Conservation (phyloP, 1,140 invertebrate genomes). For the Diprion similis region DNA sequence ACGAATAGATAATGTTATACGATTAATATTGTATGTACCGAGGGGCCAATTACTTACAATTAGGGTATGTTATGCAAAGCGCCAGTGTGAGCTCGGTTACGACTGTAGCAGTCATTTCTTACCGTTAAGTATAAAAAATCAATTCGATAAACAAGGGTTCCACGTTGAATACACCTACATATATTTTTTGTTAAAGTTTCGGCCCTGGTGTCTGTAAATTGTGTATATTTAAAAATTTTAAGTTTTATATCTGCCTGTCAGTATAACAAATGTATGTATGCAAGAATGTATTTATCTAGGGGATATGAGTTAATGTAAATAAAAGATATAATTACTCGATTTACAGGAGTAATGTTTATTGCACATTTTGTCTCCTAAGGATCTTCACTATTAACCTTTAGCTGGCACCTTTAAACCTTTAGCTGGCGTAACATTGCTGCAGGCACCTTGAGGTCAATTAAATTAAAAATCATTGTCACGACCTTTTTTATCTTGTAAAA, state of each 20-base stretch:
- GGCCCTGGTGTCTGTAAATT: neutral
- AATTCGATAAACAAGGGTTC: neutral
- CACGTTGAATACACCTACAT: neutral
- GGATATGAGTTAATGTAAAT: neutral
- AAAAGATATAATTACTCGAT: constrained; percentile 2
- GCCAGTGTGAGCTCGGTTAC: neutral
- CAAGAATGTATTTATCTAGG: constrained; percentile 2
- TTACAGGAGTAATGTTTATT: neutral
- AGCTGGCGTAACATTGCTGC: too few relatives aligned
- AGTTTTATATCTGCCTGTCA: constrained; percentile 3
- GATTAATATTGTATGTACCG: constrained; percentile 1
- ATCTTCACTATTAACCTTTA: too few relatives aligned
- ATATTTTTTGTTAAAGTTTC: neutral
- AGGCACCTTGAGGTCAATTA: too few relatives aligned
- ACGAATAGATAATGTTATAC: neutral
- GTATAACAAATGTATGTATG: neutral
- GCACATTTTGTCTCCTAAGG: too few relatives aligned
- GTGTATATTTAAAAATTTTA: neutral
- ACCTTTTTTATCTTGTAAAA: too few relatives aligned
- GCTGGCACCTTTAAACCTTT: too few relatives aligned
- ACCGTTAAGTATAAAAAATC: neutral
- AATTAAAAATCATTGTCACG: too few relatives aligned
- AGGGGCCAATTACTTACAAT: constrained; percentile 5
- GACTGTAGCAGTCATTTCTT: too few relatives aligned
- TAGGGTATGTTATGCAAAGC: neutral